Conservation (phyloP, 30 jellyfish, hydroid and myxozoan genomes). For the Rhopilema esculentum region DNA sequence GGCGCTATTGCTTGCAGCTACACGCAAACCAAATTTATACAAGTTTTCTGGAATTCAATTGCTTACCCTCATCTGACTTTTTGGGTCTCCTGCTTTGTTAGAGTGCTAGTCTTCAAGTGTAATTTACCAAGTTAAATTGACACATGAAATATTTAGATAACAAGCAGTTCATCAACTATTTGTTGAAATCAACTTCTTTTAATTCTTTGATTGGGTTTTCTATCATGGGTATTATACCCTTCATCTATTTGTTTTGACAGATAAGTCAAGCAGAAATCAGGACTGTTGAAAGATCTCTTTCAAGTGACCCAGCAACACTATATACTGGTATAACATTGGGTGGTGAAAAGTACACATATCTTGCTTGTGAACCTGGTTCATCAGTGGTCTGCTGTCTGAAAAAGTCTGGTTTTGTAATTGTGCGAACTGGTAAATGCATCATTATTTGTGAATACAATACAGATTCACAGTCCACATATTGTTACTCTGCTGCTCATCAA, state of each 20-base stretch:
- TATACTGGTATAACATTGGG: conserved; percentile 66
- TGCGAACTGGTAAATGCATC: conserved; percentile 61
- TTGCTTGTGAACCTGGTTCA: conserved; percentile 77
- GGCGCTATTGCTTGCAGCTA: too few species aligned
- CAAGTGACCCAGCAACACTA: conserved; percentile 64
- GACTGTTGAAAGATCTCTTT: conserved; percentile 44
- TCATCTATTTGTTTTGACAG: conserved; percentile 19
- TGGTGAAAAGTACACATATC: conserved; percentile 44
- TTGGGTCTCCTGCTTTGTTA: too few species aligned
- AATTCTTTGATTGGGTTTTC: neutral
- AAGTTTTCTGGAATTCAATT: too few species aligned
- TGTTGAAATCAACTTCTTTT: too few species aligned
- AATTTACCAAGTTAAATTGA: too few species aligned
- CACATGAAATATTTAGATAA: too few species aligned
- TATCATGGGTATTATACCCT: neutral
- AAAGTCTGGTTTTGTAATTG: conserved; percentile 52
- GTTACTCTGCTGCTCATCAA: conserved; percentile 58
- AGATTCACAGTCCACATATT: conserved; percentile 45
- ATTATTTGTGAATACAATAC: conserved; percentile 55
- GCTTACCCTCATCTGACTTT: too few species aligned
- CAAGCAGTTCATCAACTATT: too few species aligned
- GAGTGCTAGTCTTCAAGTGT: too few species aligned
- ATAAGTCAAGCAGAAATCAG: conserved; percentile 55
- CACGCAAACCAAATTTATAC: too few species aligned
- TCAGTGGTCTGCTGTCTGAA: conserved; percentile 55